These are phyloP conservation scores for Trileptium ribeirensis DNA, from an alignment of 2,888 invertebrate genomes.

Conservation along the genomic window DNA sequence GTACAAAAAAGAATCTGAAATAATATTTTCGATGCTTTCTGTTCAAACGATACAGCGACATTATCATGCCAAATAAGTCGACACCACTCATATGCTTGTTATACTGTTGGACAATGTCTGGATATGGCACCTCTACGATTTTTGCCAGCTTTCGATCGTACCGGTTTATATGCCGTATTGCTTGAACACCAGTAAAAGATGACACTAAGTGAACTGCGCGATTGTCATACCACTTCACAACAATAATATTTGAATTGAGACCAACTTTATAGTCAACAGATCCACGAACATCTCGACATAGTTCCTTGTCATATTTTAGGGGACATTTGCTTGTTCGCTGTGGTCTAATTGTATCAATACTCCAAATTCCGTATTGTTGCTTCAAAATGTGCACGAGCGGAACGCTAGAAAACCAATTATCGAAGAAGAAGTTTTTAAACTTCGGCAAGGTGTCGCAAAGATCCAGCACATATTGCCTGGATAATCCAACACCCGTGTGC, in stretches of 20 bases:
- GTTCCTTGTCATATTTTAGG: not conserved
- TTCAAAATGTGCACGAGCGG: not conserved
- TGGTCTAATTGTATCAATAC: not conserved
- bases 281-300: not conserved
- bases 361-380: not conserved
- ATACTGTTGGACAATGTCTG: slow-evolving; percentile 16
- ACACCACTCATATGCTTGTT: slow-evolving; percentile 46
- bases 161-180: slow-evolving; percentile 37
- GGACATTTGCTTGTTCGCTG: not conserved
- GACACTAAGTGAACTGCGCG: slow-evolving; percentile 43
- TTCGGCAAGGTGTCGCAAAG: not conserved
- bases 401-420: slow-evolving; percentile 11
- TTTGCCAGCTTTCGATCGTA: slow-evolving; percentile 31
- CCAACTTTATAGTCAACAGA: not conserved
- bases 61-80: slow-evolving; percentile 45
- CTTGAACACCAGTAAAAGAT: slow-evolving; percentile 37
- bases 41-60: not conserved
- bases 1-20: not conserved
- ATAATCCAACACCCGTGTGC: not conserved
- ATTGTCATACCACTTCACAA: slow-evolving; percentile 41
- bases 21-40: not conserved
- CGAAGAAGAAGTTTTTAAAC: not conserved
- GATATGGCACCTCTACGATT: slow-evolving; percentile 5
- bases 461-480: not conserved
- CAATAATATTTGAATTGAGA: slow-evolving; percentile 30